phyloP scores from a whole-genome alignment of 2,888 invertebrate species.

The Drosophila mayaguana region DNA sequence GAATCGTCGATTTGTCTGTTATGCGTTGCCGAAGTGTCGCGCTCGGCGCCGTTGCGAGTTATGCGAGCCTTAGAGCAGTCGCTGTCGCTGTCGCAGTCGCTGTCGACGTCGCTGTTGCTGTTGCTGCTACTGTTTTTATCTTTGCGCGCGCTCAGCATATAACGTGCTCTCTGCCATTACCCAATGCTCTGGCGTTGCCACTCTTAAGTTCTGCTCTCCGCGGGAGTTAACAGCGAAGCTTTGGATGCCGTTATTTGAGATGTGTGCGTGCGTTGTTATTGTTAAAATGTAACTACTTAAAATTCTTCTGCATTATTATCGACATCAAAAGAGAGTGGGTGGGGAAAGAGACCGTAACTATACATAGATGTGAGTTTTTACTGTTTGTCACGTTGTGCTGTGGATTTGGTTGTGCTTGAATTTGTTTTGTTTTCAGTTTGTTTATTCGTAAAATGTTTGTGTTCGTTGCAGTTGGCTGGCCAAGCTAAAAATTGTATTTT shows the following conservation, averaged over 20 bases:
- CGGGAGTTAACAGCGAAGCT: constrained; percentile 15
- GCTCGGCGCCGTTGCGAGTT: constrained; percentile 53
- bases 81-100: constrained; percentile 43
- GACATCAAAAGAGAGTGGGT: constrained; percentile 15
- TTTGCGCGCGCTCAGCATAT: constrained; percentile 56
- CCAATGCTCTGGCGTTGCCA: constrained; percentile 21
- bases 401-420: constrained; percentile 25
- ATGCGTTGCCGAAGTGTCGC: constrained; percentile 59
- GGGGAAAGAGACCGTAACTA: constrained; percentile 3
- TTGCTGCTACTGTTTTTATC: constrained; percentile 47
- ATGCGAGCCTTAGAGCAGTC: constrained; percentile 54
- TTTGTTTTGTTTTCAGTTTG: constrained; percentile 14
- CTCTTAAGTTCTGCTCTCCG: constrained; percentile 40
- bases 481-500: constrained; percentile 24
- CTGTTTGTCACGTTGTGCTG: constrained; percentile 54
- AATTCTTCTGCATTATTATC: constrained; percentile 48
- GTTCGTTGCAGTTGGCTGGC: constrained; percentile 13
- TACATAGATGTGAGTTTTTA: constrained; percentile 22
- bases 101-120: constrained; percentile 8
- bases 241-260: constrained; percentile 41
- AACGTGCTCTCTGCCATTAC: constrained; percentile 26
- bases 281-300: constrained; percentile 39
- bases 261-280: constrained; percentile 41
- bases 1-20: constrained; percentile 38
- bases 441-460: constrained; percentile 16